These are phyloP conservation scores for Chrysoperla carnea DNA, from an alignment of 1,140 invertebrate species.

Conservation along the genomic window DNA sequence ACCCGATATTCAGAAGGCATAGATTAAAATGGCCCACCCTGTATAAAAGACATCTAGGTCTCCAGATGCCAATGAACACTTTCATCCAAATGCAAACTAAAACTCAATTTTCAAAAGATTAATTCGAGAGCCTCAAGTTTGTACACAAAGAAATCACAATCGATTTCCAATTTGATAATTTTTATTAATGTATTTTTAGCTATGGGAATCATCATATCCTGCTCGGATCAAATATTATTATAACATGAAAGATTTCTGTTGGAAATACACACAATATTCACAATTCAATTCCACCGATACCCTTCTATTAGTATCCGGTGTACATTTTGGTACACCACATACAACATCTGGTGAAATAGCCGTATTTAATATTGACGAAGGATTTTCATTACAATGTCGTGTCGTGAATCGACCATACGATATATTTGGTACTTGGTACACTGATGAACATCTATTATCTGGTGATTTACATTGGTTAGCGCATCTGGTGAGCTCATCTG, in stretches of 20 bases:
- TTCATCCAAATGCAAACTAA: too few species aligned
- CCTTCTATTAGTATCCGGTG: conserved; percentile 67
- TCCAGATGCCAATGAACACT: too few species aligned
- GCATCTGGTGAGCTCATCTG: conserved; percentile 58
- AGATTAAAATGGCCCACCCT: too few species aligned
- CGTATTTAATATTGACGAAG: conserved; percentile 56
- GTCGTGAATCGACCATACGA: conserved; percentile 78
- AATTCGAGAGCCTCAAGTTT: too few species aligned
- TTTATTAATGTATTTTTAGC: conserved; percentile 28
- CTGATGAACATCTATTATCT: conserved; percentile 63
- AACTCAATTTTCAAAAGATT: too few species aligned
- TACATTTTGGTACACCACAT: conserved; percentile 62
- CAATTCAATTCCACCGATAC: conserved; percentile 77
- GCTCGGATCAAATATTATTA: conserved; percentile 49
- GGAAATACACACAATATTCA: conserved; percentile 82
- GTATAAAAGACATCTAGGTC: too few species aligned
- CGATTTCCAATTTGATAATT: too few species aligned
- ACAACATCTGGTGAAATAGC: conserved; percentile 77
- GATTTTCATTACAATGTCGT: conserved; percentile 58
- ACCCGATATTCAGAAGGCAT: too few species aligned
- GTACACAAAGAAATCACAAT: too few species aligned
- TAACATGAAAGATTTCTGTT: conserved; percentile 70
- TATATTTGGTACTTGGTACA: conserved; percentile 81
- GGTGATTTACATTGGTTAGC: conserved; percentile 67
- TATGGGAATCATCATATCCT: conserved; percentile 62